Percentiles rank a stretch among this genome's conserved stretches.
Conservation (phyloP, 1,140 invertebrate species). For the Augochlora pura region DNA sequence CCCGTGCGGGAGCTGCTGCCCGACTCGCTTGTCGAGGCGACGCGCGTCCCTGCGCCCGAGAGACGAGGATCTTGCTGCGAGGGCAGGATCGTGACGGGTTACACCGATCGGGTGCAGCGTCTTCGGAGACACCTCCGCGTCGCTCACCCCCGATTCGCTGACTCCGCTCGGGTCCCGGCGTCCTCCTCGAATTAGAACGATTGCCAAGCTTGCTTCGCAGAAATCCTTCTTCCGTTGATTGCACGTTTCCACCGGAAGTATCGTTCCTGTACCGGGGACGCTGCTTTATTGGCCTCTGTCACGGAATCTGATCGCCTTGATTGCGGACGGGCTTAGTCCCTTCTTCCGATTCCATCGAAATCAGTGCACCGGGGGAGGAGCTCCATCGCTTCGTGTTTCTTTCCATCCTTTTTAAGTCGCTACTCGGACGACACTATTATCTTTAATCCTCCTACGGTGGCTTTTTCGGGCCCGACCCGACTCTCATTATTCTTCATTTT, state of each 20-base stretch:
- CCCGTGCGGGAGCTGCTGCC: too few relatives aligned
- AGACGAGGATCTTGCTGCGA: background rate
- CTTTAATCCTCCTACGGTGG: too few relatives aligned
- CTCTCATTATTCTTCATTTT: too few relatives aligned
- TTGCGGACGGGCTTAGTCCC: background rate
- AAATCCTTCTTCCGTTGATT: background rate
- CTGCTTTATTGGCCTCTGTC: background rate
- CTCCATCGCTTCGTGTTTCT: too few relatives aligned
- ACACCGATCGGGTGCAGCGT: background rate
- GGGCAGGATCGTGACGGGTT: background rate
- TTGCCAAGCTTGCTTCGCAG: background rate
- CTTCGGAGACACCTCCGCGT: background rate
- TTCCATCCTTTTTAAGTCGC: too few relatives aligned
- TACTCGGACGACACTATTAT: too few relatives aligned
- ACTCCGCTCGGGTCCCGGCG: background rate
- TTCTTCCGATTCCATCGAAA: too few relatives aligned
- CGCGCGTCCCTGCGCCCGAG: background rate
- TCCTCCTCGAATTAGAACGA: constrained; percentile 1
- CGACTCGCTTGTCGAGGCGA: background rate
- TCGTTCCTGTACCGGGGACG: background rate
- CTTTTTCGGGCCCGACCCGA: too few relatives aligned
- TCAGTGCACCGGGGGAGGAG: too few relatives aligned
- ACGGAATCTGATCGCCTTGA: background rate
- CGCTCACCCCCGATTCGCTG: background rate
- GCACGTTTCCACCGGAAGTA: background rate